These are phyloP conservation scores for Maniola hyperantus DNA, from an alignment of 2,888 invertebrate genomes.

Conservation along the genomic window DNA sequence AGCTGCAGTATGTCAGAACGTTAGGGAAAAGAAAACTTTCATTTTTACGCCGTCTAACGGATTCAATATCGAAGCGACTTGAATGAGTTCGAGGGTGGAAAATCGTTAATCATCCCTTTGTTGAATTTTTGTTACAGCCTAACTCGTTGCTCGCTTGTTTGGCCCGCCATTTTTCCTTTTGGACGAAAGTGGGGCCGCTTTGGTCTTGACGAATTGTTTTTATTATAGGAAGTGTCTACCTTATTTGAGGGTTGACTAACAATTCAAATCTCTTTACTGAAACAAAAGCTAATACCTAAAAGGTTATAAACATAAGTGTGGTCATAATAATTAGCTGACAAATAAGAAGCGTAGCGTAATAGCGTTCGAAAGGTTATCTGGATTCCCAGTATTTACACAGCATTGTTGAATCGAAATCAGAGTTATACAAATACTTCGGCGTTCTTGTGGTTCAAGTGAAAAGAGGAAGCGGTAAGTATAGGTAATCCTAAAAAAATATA, in stretches of 20 bases:
- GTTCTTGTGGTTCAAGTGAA: constrained; percentile 49
- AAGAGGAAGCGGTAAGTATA: constrained; percentile 14
- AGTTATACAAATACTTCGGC: constrained; percentile 65
- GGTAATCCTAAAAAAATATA: too few species aligned
- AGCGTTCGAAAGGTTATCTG: constrained; percentile 62
- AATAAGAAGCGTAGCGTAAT: constrained; percentile 20
- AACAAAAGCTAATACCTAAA: not conserved
- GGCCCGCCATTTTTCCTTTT: constrained; percentile 78
- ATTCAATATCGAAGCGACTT: constrained; percentile 81
- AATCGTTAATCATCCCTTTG: constrained; percentile 83
- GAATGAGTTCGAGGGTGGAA: constrained; percentile 78
- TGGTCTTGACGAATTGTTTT: constrained; percentile 79
- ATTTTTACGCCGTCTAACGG: constrained; percentile 80
- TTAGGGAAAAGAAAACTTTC: constrained; percentile 76
- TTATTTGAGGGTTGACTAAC: constrained; percentile 27
- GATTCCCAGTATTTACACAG: constrained; percentile 55
- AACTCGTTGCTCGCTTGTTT: constrained; percentile 82
- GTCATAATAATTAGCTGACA: constrained; percentile 15
- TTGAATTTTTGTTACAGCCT: constrained; percentile 82
- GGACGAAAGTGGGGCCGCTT: constrained; percentile 71
- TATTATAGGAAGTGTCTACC: constrained; percentile 52
- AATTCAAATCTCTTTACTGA: not conserved
- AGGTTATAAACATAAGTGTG: not conserved
- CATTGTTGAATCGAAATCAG: constrained; percentile 65
- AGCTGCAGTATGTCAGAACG: constrained; percentile 53